These are phyloP conservation scores for Eupeodes corollae DNA, from an alignment of 1,140 invertebrate species.

Conservation along the genomic window DNA sequence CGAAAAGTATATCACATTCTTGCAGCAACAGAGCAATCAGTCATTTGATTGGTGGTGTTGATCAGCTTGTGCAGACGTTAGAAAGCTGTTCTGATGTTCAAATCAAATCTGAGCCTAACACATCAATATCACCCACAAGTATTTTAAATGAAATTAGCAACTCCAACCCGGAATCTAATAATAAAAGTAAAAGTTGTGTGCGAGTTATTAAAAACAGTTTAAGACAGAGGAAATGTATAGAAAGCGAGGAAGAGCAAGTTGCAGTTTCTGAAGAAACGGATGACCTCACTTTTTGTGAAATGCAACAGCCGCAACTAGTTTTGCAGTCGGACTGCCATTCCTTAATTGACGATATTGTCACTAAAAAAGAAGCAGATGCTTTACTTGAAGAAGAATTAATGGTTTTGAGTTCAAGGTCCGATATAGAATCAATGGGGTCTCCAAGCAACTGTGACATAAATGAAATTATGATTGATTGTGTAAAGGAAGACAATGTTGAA, in stretches of 20 bases:
- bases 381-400: slow-evolving; percentile 32
- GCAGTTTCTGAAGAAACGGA: not conserved
- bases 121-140: slow-evolving; percentile 6
- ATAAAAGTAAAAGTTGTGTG: not conserved
- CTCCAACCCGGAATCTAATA: not conserved
- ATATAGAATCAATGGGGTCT: slow-evolving; percentile 50
- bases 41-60: not conserved
- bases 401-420: slow-evolving; percentile 28
- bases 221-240: not conserved
- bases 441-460: slow-evolving; percentile 47
- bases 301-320: not conserved
- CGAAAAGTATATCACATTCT: no score
- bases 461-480: slow-evolving; percentile 45
- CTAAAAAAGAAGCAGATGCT: slow-evolving; percentile 33
- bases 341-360: slow-evolving; percentile 9
- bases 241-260: not conserved
- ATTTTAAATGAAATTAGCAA: slow-evolving; percentile 14
- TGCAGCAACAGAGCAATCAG: not conserved
- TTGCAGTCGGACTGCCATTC: no score
- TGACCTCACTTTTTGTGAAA: not conserved
- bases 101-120: slow-evolving; percentile 29
- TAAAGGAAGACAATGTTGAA: slow-evolving; percentile 53
- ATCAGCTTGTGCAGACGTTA: not conserved
- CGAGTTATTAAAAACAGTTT: not conserved
- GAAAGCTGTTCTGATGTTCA: slow-evolving; percentile 17